Conservation (phyloP, 1,140 invertebrate genomes). For the Leptoteleia sp. region DNA sequence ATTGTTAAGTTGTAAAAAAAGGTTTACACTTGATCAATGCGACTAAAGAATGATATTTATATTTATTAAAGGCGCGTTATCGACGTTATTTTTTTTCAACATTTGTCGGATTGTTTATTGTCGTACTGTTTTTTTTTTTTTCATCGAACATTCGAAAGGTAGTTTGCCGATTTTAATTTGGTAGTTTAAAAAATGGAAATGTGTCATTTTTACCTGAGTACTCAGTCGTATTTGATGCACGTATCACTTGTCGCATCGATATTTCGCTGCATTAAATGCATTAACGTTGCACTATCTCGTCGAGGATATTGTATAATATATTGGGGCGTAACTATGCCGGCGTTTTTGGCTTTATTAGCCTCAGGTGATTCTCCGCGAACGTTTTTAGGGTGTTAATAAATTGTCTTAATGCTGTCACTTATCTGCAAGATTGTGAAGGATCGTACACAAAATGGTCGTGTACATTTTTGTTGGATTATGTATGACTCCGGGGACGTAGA, state of each 20-base stretch:
- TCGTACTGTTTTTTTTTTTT: background rate
- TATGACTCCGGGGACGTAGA: too few species aligned
- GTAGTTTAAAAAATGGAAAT: background rate
- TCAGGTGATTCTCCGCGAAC: too few species aligned
- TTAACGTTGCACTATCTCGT: constrained; percentile 29
- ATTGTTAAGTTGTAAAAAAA: constrained; percentile 32
- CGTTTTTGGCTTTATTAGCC: too few species aligned
- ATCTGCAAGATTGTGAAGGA: too few species aligned
- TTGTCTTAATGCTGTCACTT: too few species aligned
- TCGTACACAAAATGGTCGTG: too few species aligned
- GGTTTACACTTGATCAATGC: constrained; percentile 19
- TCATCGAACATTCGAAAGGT: too few species aligned
- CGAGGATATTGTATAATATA: too few species aligned
- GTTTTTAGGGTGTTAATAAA: too few species aligned
- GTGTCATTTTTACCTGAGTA: background rate
- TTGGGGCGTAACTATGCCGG: too few species aligned
- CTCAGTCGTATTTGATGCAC: constrained; percentile 14
- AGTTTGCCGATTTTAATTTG: background rate
- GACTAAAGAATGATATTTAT: constrained; percentile 17
- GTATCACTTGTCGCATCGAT: constrained; percentile 47
- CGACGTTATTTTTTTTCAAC: too few species aligned
- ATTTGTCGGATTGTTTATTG: background rate
- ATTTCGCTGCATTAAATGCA: constrained; percentile 30
- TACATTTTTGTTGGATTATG: too few species aligned
- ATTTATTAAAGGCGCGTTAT: constrained; percentile 11